A percentile compares a stretch with the other conserved stretches of the same genome.
These are phyloP conservation scores for Drosophila parvula DNA, from an alignment of 1,140 invertebrate genomes.

Conservation along the genomic window DNA sequence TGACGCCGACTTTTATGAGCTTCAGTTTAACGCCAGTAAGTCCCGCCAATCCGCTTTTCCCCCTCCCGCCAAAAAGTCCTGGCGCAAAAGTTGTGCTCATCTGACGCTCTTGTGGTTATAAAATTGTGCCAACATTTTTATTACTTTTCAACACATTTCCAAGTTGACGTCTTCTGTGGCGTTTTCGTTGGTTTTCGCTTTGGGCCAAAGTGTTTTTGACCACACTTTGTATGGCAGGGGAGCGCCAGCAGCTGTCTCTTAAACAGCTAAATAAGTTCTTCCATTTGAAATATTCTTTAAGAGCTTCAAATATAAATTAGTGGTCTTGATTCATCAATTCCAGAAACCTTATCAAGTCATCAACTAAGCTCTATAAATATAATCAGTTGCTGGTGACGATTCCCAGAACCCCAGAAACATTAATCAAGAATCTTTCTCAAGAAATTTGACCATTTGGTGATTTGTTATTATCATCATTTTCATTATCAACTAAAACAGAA, in stretches of 20 bases:
- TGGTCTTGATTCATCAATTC: conserved; percentile 2
- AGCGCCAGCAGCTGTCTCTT: conserved; percentile 15
- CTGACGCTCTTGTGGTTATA: conserved; percentile 59
- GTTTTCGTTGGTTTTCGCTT: conserved; percentile 3
- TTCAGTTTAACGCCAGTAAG: conserved; percentile 47
- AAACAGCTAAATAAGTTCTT: not conserved
- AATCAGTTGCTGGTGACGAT: not conserved
- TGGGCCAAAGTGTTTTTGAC: conserved; percentile 5
- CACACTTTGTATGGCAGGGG: conserved; percentile 25
- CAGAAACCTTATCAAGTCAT: conserved; percentile 27
- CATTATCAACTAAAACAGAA: not conserved
- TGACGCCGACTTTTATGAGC: conserved; percentile 67
- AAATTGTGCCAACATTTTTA: conserved; percentile 82
- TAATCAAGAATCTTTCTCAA: conserved; percentile 21
- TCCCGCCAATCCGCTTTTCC: not conserved
- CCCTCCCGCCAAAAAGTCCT: conserved; percentile 17
- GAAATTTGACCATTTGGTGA: conserved; percentile 11
- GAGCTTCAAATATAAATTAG: not conserved
- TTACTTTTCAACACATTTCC: conserved; percentile 80
- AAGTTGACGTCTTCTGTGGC: conserved; percentile 23
- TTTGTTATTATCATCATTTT: conserved; percentile 3
- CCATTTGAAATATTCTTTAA: too few relatives aligned
- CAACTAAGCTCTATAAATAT: conserved; percentile 2
- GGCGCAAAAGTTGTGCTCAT: conserved; percentile 31
- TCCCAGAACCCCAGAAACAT: conserved; percentile 9